Evolutionary conservation across 2,113 vertebrate species (phyloP).

Genomic region (Hucho hucho): DNA sequence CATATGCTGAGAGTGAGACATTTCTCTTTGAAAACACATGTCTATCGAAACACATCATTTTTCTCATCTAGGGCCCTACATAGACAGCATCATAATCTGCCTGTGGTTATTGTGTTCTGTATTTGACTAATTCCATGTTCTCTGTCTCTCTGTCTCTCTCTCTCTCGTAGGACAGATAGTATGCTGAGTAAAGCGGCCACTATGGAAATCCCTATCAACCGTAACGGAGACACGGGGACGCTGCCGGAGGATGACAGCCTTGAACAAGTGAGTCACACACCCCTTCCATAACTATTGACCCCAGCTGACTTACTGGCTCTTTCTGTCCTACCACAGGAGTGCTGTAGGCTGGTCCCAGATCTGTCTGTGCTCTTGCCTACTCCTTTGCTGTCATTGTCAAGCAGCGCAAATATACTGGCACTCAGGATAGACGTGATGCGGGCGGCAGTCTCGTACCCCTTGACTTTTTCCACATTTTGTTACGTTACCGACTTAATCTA

Average conservation of each 20-base stretch:
- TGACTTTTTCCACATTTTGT: too few species aligned
- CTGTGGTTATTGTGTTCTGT: not conserved
- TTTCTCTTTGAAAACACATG: constrained; percentile 54
- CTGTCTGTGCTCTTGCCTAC: too few species aligned
- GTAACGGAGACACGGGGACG: constrained; percentile 86
- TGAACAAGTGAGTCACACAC: constrained; percentile 83
- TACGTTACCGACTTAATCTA: too few species aligned
- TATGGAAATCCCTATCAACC: constrained; percentile 97
- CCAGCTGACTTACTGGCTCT: not conserved
- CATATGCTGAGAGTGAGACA: constrained; percentile 30
- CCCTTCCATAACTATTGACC: not conserved
- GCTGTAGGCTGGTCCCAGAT: too few species aligned
- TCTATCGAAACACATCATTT: constrained; percentile 32
- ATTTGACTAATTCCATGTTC: not conserved
- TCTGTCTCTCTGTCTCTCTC: not conserved
- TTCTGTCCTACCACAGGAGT: not conserved
- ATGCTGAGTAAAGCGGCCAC: constrained; percentile 95
- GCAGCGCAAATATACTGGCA: too few species aligned
- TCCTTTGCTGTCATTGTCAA: too few species aligned
- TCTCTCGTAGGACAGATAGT: constrained; percentile 84
- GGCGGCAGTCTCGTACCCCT: too few species aligned
- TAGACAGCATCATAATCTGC: too few species aligned
- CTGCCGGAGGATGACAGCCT: constrained; percentile 88
- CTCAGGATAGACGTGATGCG: too few species aligned
- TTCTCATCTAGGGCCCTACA: constrained; percentile 30